Percentiles rank a stretch among this genome's conserved stretches.
Conservation (phyloP, 2,113 vertebrate species). For the Pangasianodon gigas region DNA sequence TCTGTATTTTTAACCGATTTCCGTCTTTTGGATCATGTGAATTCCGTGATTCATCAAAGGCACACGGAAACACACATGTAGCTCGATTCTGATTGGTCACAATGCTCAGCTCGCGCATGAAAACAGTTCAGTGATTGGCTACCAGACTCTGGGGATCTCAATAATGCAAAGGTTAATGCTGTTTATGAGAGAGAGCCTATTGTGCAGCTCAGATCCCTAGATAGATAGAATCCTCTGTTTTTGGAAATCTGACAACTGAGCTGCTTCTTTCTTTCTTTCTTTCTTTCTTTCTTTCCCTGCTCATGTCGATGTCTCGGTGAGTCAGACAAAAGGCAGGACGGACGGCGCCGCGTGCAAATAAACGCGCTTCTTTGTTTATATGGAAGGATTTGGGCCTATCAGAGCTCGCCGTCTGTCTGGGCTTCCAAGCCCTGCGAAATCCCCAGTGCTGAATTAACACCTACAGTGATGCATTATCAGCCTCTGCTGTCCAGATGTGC, state of each 20-base stretch:
- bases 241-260: neutral
- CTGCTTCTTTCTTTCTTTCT: neutral
- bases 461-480: neutral
- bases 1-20: neutral
- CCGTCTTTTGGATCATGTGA: neutral
- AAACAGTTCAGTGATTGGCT: conserved; percentile 12
- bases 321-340: conserved; percentile 18
- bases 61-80: conserved; percentile 14
- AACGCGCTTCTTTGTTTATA: conserved; percentile 26
- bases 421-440: neutral
- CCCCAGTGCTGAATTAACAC: conserved; percentile 11
- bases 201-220: neutral
- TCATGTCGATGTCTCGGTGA: conserved; percentile 15
- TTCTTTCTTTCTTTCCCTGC: neutral
- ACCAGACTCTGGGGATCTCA: neutral
- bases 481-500: neutral
- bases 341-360: neutral
- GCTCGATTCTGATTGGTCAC: conserved; percentile 8
- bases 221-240: neutral
- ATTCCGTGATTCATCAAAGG: conserved; percentile 9
- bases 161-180: neutral
- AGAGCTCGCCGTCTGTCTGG: neutral
- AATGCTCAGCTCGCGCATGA: neutral
- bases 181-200: neutral
- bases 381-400: neutral